A percentile compares a stretch with the other conserved stretches of the same genome.
These are phyloP conservation scores for Tychaedon coryphoeus DNA, from an alignment of 2,113 vertebrate genomes.

Conservation along the genomic window DNA sequence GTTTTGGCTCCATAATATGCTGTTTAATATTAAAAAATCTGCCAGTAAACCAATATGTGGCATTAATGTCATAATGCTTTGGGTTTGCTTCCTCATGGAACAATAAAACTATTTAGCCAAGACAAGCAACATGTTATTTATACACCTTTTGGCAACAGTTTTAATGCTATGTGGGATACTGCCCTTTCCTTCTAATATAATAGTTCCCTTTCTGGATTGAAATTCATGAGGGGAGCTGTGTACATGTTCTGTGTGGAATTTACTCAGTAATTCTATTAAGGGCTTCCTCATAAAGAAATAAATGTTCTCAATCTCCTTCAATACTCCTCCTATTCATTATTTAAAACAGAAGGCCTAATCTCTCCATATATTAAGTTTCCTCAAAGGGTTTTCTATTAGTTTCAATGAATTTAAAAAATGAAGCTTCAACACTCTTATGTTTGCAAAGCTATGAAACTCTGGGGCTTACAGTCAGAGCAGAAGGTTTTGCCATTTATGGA, in stretches of 20 bases:
- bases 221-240: neutral
- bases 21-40: slow-evolving; percentile 64
- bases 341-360: slow-evolving; percentile 21
- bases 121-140: slow-evolving; percentile 7
- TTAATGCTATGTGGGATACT: neutral
- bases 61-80: slow-evolving; percentile 17
- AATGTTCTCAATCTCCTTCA: slow-evolving; percentile 58
- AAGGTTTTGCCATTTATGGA: neutral
- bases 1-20: slow-evolving; percentile 29
- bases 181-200: neutral
- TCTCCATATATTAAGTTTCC: slow-evolving; percentile 15
- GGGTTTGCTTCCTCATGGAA: slow-evolving; percentile 25
- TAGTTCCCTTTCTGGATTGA: neutral
- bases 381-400: slow-evolving; percentile 40
- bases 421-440: neutral
- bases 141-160: neutral
- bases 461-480: neutral
- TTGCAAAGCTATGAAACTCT: neutral
- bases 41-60: neutral
- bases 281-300: slow-evolving; percentile 27
- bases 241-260: slow-evolving; percentile 4
- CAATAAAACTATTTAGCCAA: slow-evolving; percentile 5
- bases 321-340: slow-evolving; percentile 18
- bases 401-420: slow-evolving; percentile 29
- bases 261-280: slow-evolving; percentile 57